Base-by-base conservation (phyloP, 2,113 vertebrate genomes). In the Herpetotheres cachinnans region DNA sequence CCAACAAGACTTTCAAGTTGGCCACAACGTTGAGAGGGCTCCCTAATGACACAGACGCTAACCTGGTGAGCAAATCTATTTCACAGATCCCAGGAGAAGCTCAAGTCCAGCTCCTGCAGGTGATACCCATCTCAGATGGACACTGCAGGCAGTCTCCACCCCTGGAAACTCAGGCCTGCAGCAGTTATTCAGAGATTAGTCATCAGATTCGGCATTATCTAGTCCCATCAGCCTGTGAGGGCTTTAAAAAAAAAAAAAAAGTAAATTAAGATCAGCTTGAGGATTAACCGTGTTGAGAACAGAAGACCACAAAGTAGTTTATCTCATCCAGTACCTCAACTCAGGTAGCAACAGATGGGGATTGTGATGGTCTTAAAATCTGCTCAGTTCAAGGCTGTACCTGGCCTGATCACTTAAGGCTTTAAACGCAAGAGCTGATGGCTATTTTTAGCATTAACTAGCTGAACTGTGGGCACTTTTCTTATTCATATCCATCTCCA, bases 341-440 rank as follows among this genome's bases (percentile, higher is more conserved):
- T 69, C 91, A 95, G 94, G 95, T 95, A 91, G 61, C 55, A 93
- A 93, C 79, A 93, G 90, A 96, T 63, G 81, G 87, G n/a, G 86
- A 86, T 52, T 84, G 78, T 29, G 70, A 66, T 19, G 34, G n/a
- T 52, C 55, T 65, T 88, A 77, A 92, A 86, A 87, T 40, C 87
- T 81, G 22, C 66, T 72, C 71, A 49, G 63, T 73, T 78, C 49
- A 82, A 87, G 83, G 83, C 54, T 73, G 32, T 82, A 87, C 83
- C 82, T 91, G 66, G 62, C 67, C 72, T 86, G 44, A 91, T 46
- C 18, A 40, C 59, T 92, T 91, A 87, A 91, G 78, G 46, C 66
- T 76, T 80, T 92, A 83, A 66, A 38, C 40, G 7, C 6, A 26
- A 88, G 47, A 83, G 36, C 42, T 42, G 67, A 69, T 36, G 55